Conservation (phyloP, 1,140 invertebrate genomes). For the Pseudoatta argentina region DNA sequence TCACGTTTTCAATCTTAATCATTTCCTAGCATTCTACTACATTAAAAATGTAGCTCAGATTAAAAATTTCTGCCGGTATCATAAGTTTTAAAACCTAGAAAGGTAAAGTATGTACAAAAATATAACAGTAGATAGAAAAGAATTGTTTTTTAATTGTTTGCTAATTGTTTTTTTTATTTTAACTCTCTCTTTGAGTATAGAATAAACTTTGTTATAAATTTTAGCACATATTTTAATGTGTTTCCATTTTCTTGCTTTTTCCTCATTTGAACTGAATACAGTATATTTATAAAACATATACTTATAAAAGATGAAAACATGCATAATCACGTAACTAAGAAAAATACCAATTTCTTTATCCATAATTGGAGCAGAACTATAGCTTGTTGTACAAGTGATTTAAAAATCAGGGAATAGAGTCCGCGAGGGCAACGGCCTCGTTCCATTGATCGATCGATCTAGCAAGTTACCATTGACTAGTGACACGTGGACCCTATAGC, state of each 20-base stretch:
- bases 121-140: background rate
- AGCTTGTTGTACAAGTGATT: background rate
- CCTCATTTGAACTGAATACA: background rate
- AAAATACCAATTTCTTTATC: conserved; percentile 1
- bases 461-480: conserved; percentile 27
- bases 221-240: background rate
- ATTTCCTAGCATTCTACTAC: background rate
- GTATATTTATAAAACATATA: background rate
- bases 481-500: conserved; percentile 53
- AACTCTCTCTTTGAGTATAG: background rate
- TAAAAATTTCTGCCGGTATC: background rate
- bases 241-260: background rate
- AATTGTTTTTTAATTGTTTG: too few species aligned
- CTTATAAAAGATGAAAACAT: background rate
- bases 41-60: background rate
- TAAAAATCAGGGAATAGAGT: conserved; percentile 33
- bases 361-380: background rate
- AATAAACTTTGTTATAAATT: conserved; percentile 3
- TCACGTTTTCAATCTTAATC: background rate
- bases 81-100: background rate
- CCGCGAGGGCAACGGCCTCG: background rate
- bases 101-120: background rate
- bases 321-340: background rate
- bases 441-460: conserved; percentile 64
- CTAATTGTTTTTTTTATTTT: background rate